Percentiles rank a stretch among this genome's conserved stretches.
phyloP scores from a whole-genome alignment of 2,888 invertebrate species.

The Cerastis rubricosa region DNA sequence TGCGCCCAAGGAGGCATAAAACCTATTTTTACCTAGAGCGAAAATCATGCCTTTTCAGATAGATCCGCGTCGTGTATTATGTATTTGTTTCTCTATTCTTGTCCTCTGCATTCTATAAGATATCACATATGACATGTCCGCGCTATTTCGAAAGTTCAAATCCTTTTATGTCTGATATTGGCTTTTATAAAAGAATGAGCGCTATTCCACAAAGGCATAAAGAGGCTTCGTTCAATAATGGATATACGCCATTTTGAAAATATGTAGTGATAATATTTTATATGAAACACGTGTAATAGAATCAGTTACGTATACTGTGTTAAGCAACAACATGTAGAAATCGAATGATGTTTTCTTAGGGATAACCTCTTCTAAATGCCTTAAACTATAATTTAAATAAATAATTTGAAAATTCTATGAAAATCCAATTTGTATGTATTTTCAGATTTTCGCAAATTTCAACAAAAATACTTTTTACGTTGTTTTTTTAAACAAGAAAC shows the following conservation, averaged over 20 bases:
- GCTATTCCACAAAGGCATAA: constrained; percentile 6
- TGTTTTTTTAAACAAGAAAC: neutral
- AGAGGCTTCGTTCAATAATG: constrained; percentile 8
- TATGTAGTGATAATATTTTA: neutral
- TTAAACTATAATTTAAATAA: neutral
- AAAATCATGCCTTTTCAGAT: no score
- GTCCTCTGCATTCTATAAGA: constrained; percentile 19
- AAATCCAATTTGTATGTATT: neutral
- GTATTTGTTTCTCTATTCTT: constrained; percentile 31
- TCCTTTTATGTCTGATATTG: constrained; percentile 38
- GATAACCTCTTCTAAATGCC: no score
- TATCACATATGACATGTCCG: constrained; percentile 55
- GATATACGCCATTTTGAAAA: constrained; percentile 5
- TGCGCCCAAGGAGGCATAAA: no score
- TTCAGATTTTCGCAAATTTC: neutral
- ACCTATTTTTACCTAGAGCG: no score
- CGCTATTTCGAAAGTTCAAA: constrained; percentile 53
- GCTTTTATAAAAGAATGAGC: constrained; percentile 34
- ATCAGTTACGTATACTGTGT: neutral
- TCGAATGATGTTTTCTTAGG: no score
- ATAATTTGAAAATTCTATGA: no score
- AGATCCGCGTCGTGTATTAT: constrained; percentile 8
- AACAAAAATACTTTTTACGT: neutral
- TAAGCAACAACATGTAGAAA: neutral
- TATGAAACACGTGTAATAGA: neutral